These are phyloP conservation scores for Euproctis similis DNA, from an alignment of 2,888 invertebrate genomes.

Conservation along the genomic window DNA sequence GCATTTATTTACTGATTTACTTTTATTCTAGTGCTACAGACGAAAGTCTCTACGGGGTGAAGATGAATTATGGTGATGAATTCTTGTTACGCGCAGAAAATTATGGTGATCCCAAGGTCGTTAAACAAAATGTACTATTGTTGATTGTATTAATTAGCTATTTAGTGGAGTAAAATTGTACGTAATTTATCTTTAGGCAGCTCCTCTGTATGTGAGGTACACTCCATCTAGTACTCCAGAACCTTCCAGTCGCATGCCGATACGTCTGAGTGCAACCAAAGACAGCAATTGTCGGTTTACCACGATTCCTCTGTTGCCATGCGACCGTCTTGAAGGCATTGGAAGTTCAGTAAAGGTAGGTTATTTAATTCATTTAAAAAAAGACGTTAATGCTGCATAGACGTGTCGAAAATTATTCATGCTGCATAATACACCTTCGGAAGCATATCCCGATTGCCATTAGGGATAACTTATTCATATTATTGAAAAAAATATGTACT, in stretches of 20 bases:
- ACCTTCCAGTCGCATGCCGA: slow-evolving; percentile 54
- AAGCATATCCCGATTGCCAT: too few species aligned
- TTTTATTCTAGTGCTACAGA: slow-evolving; percentile 34
- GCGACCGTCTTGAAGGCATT: slow-evolving; percentile 50
- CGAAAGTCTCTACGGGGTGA: slow-evolving; percentile 39
- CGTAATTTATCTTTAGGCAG: slow-evolving; percentile 10
- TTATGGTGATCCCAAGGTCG: slow-evolving; percentile 56
- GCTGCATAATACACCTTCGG: too few species aligned
- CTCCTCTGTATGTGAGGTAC: slow-evolving; percentile 54
- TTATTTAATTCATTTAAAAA: too few species aligned
- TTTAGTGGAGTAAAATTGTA: too few species aligned
- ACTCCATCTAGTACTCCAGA: slow-evolving; percentile 44
- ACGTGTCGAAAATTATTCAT: too few species aligned
- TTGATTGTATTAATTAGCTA: slow-evolving; percentile 1
- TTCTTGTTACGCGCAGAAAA: slow-evolving; percentile 60
- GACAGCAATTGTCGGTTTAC: slow-evolving; percentile 63
- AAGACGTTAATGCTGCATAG: too few species aligned
- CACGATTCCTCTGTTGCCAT: slow-evolving; percentile 44
- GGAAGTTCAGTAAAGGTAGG: slow-evolving; percentile 55
- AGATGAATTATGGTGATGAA: slow-evolving; percentile 65
- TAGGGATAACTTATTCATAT: too few species aligned
- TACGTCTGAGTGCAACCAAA: slow-evolving; percentile 45
- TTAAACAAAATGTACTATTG: slow-evolving; percentile 11
- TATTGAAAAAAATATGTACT: too few species aligned
- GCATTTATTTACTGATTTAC: too few species aligned